Evolutionary conservation across 1,140 invertebrate species (phyloP).

Genomic region (Ceratitis capitata): DNA sequence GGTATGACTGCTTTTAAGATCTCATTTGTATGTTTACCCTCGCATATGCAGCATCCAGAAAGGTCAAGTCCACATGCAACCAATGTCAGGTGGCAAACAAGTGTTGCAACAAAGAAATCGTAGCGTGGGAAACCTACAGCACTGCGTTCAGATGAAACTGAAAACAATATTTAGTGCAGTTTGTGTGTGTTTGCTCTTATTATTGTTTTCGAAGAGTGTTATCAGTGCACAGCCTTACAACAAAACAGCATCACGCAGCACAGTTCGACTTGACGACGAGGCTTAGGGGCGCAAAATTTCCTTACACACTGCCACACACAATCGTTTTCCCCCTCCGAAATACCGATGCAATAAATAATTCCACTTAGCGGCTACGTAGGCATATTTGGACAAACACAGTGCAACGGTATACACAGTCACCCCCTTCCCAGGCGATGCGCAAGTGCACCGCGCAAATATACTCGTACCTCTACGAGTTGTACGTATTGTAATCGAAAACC

Average conservation of each 20-base stretch:
- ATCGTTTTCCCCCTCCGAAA: too few species aligned
- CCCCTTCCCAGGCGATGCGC: neutral
- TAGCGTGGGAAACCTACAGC: neutral
- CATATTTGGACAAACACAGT: neutral
- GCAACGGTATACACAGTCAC: neutral
- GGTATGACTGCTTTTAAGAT: neutral
- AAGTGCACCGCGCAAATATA: neutral
- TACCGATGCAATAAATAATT: neutral
- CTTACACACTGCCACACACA: neutral
- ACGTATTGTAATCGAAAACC: neutral
- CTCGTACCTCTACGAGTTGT: neutral
- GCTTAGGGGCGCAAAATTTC: neutral
- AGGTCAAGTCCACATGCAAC: constrained; percentile 9
- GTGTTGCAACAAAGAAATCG: constrained; percentile 3
- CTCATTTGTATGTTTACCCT: neutral
- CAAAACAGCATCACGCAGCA: too few species aligned
- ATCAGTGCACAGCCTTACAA: neutral
- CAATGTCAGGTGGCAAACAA: constrained; percentile 24
- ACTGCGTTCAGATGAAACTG: neutral
- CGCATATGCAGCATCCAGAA: constrained; percentile 18
- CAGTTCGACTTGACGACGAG: neutral
- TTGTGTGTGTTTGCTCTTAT: neutral
- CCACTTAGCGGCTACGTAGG: neutral
- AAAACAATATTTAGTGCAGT: neutral
- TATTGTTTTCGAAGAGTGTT: neutral